Evolutionary conservation across 2,113 vertebrate species (phyloP).

Genomic region (Siniperca knerii): DNA sequence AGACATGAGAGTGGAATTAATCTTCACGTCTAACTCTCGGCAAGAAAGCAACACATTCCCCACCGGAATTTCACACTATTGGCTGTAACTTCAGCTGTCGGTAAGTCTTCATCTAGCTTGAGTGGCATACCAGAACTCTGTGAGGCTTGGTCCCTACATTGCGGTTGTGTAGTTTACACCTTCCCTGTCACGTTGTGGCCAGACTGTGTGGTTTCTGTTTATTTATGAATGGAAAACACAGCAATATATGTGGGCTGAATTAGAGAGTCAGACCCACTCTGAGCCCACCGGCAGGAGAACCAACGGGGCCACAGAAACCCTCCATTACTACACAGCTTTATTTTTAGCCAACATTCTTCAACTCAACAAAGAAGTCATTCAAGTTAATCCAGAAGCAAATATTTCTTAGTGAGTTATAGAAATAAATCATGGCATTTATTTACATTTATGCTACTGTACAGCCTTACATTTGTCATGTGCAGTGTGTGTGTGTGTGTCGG

Average conservation of each 20-base stretch:
- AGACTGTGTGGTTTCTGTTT: conserved; percentile 70
- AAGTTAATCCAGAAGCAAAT: conserved; percentile 60
- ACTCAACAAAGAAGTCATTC: conserved; percentile 72
- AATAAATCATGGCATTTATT: conserved; percentile 51
- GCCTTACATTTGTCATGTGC: neutral
- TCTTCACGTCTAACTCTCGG: neutral
- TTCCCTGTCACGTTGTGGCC: conserved; percentile 42
- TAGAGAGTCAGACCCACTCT: conserved; percentile 54
- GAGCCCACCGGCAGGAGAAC: conserved; percentile 55
- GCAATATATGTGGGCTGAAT: conserved; percentile 58
- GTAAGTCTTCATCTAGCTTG: neutral
- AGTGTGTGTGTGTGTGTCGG: conserved; percentile 10
- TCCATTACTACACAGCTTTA: conserved; percentile 61
- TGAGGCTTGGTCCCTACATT: conserved; percentile 28
- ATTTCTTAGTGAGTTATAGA: conserved; percentile 40
- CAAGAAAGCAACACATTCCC: neutral
- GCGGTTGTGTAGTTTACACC: conserved; percentile 67
- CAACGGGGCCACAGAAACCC: conserved; percentile 53
- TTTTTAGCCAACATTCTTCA: conserved; percentile 62
- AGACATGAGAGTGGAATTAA: conserved; percentile 2
- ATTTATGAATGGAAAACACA: conserved; percentile 72
- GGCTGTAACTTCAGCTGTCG: neutral
- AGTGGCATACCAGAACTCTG: conserved; percentile 16
- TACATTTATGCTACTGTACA: conserved; percentile 26
- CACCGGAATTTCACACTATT: conserved; percentile 2